Percentiles rank a stretch among this genome's conserved stretches.
phyloP scores from a whole-genome alignment of 2,113 vertebrate species.

The Rhabdornis inornatus region DNA sequence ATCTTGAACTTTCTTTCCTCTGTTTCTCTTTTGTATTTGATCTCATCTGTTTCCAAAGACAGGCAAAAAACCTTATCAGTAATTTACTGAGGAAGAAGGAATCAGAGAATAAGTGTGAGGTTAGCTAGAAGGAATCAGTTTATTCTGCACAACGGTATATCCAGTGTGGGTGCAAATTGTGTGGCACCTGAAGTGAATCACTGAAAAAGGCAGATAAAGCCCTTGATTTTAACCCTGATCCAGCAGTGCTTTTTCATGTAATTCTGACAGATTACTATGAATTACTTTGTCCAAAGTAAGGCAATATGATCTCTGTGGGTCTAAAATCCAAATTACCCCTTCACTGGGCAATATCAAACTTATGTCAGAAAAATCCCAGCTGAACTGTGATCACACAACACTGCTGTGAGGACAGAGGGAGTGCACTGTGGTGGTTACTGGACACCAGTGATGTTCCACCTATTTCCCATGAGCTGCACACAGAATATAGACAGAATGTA shows the following conservation, averaged over 20 bases:
- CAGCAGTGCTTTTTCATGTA: background rate
- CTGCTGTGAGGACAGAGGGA: background rate
- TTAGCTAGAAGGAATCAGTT: slow-evolving; percentile 8
- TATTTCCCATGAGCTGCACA: background rate
- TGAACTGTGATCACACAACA: background rate
- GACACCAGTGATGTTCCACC: background rate
- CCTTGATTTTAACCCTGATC: background rate
- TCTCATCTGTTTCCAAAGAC: background rate
- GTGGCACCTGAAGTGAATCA: background rate
- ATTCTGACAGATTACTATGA: background rate
- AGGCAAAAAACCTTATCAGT: background rate
- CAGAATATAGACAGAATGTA: background rate
- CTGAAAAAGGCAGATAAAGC: slow-evolving; percentile 7
- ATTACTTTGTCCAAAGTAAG: background rate
- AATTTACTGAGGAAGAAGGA: background rate
- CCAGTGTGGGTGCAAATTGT: background rate
- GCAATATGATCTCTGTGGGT: background rate
- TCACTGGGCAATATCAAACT: background rate
- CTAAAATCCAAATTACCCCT: background rate
- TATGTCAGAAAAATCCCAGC: background rate
- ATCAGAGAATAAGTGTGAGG: background rate
- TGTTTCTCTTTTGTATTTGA: background rate
- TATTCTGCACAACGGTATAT: background rate
- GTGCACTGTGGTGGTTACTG: too few relatives aligned
- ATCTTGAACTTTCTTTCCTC: background rate